Evolutionary conservation across 2,888 invertebrate genomes (phyloP).

Genomic region (Sphaerophoria rueppellii): DNA sequence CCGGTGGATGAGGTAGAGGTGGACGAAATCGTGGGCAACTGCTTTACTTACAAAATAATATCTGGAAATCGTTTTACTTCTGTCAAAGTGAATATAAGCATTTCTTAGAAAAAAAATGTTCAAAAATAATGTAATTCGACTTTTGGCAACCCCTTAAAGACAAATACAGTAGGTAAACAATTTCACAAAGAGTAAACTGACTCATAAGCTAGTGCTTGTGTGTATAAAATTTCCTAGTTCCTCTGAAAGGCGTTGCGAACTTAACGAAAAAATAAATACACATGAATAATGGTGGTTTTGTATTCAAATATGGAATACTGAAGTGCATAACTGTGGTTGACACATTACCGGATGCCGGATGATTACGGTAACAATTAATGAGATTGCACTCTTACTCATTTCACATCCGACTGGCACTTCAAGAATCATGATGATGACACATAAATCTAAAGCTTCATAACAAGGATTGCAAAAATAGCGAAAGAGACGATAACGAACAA

Average conservation of each 20-base stretch:
- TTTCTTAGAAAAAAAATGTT: too few relatives aligned
- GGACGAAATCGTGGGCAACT: too few relatives aligned
- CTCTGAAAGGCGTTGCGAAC: constrained; percentile 39
- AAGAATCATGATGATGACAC: constrained; percentile 20
- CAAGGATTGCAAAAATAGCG: constrained; percentile 1
- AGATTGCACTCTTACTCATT: constrained; percentile 41
- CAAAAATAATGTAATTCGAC: too few relatives aligned
- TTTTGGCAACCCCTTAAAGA: too few relatives aligned
- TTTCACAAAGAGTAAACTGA: too few relatives aligned
- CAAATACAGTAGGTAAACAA: too few relatives aligned
- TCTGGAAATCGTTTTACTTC: too few relatives aligned
- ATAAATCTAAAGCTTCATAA: constrained; percentile 15
- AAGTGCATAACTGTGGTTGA: constrained; percentile 64
- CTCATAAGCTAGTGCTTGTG: neutral
- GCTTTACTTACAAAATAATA: too few relatives aligned
- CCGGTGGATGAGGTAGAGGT: too few relatives aligned
- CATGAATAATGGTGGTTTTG: neutral
- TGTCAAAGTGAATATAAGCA: too few relatives aligned
- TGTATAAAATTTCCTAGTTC: constrained; percentile 40
- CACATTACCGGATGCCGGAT: constrained; percentile 58
- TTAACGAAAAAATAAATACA: constrained; percentile 3
- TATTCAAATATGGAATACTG: constrained; percentile 59
- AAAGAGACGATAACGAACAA: constrained; percentile 42
- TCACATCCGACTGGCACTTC: constrained; percentile 1
- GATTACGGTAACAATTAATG: constrained; percentile 67